Base-by-base conservation (phyloP, 2,888 invertebrate species). In the Spatulosminthurus flaviceps region DNA sequence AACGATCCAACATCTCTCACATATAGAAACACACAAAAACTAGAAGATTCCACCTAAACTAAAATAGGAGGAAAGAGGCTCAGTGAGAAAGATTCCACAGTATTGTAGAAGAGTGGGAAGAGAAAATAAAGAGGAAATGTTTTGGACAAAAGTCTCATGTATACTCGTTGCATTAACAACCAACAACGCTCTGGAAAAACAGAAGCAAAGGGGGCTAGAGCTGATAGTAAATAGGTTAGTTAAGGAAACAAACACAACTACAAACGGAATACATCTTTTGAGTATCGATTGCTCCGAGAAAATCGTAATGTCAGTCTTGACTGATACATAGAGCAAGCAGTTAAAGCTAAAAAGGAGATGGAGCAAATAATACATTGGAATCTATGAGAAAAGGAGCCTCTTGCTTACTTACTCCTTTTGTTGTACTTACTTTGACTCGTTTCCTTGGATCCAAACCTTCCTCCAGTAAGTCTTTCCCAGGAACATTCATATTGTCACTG, bases 341-440 rank as follows among this genome's bases (percentile, higher is more conserved):
- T 34, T 34, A 34, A 34, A 34, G 9, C 34, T 9, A 9, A 34
- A 9, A 34, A 9, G 9, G 26, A 11, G 64, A 64, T 4, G 24
- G 64, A 64, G 24, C 2, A 26, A 64, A 9, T 4, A 7, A 13
- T 9, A 24, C 7, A 64, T 2, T 4, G 26, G 9, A 60, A 60
- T 2, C 21, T 21, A 21, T n/a, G n/a, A n/a, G n/a, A n/a, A n/a
- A n/a, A n/a, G n/a, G n/a, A n/a, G n/a, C n/a, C n/a, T n/a, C n/a
- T n/a, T n/a, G n/a, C n/a, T n/a, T n/a, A n/a, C n/a, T n/a, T n/a
- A n/a, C n/a, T n/a, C n/a, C n/a, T n/a, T n/a, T n/a, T n/a, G n/a
- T n/a, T n/a, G n/a, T 16, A 26, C 72, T 73, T 73, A 73, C 72
- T 73, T 73, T 73, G 24, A 73, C 72, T 73, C 72, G 43, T 51